Conservation (phyloP, 2,888 invertebrate genomes). For the Synergus laeviventris region DNA sequence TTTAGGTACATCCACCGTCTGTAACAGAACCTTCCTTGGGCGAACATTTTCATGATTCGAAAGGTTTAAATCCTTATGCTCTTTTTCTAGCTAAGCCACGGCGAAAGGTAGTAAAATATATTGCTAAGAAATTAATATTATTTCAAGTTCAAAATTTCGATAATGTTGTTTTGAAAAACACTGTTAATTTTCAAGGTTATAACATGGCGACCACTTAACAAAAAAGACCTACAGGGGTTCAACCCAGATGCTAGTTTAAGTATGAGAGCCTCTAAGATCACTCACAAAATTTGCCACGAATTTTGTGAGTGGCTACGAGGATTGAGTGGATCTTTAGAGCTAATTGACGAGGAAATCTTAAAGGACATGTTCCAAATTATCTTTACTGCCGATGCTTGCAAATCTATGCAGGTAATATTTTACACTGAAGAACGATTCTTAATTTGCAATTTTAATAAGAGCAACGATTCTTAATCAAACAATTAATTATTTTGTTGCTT, state of each 20-base stretch:
- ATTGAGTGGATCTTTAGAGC: constrained; percentile 77
- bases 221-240: constrained; percentile 66
- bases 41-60: constrained; percentile 38
- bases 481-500: neutral
- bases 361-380: constrained; percentile 79
- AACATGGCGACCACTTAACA: constrained; percentile 67
- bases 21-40: constrained; percentile 45
- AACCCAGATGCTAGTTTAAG: constrained; percentile 67
- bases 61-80: constrained; percentile 64
- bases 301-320: constrained; percentile 79
- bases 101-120: constrained; percentile 61
- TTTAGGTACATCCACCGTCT: constrained; percentile 68
- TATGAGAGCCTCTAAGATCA: constrained; percentile 65
- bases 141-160: too few relatives aligned
- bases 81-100: constrained; percentile 67
- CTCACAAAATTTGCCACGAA: constrained; percentile 76
- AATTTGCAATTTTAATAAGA: too few relatives aligned
- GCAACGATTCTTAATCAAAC: neutral
- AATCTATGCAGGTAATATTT: constrained; percentile 65
- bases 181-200: constrained; percentile 59
- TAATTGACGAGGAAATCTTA: constrained; percentile 77
- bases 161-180: neutral
- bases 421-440: neutral
- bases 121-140: neutral
- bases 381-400: constrained; percentile 68